Base-by-base conservation (phyloP, 37 sponge, comb jelly and placozoan genomes). In the Dysidea cf. avara region DNA sequence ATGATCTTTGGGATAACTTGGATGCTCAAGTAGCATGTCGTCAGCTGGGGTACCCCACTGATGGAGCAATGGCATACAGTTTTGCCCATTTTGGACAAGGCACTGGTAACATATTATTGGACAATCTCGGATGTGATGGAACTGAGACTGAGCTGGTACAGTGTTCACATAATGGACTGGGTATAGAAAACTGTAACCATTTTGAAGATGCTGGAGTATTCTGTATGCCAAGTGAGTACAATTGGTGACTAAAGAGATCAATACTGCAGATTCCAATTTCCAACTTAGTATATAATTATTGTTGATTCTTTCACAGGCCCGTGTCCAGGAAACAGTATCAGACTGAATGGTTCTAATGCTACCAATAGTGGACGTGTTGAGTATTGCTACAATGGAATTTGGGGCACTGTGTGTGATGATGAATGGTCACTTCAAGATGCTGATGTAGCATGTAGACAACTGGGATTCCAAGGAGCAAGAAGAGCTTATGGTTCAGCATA, bases 81-180 rank as follows among this genome's bases (percentile, higher is more conserved):
- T 22, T 32, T 50, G 47, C 33, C 9, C 36, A 30, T 34, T 73
- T 54, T 73, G 74, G 61, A 35, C 18, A 73, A 26, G 61, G 74
- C 7, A 39, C 55, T 25, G 61, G 61, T 34, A 26, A 47, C 21
- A 74, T 83, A 36, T 83, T 75, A 70, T 48, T 83, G 59, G 36
- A 51, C 25, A 28, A 63, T 2, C 60, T 83, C 0, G 40, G 53
- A 52, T 83, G 83, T 31, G n/a, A 32, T 22, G 76, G 76, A 29
- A 39, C 37, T 22, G 83, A 83, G 61, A 18, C 0, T 3, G 33
- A 21, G 32, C 7, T 83, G 5, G 22, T 33, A 17, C 63, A 75
- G 21, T 83, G 83, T 33, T 2, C 2, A 17, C 59, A 73, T 14
- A 49, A 49, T 28, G 28, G 28, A 16, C 38, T 67, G 5, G 25